Evolutionary conservation across 2,888 invertebrate genomes (phyloP).

Genomic region (Folsomia manolachei): DNA sequence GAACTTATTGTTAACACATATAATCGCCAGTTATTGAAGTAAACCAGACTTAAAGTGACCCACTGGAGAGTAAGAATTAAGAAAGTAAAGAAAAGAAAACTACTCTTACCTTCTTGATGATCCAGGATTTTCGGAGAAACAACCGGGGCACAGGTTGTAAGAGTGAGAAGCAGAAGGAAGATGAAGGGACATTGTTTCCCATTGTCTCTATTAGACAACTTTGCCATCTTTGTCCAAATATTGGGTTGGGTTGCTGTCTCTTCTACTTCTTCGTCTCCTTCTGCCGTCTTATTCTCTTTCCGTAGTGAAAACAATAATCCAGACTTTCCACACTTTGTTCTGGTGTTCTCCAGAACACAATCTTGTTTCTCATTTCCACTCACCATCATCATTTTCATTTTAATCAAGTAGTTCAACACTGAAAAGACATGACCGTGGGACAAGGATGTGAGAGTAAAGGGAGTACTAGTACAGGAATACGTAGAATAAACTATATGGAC

Average conservation of each 20-base stretch:
- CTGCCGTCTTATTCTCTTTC: not conserved
- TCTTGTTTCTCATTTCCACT: not conserved
- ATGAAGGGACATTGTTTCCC: not conserved
- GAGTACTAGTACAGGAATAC: too few species aligned
- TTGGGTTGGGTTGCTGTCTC: not conserved
- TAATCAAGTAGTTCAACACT: not conserved
- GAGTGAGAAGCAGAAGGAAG: not conserved
- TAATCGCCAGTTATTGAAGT: not conserved
- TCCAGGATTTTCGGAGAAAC: slow-evolving; percentile 45
- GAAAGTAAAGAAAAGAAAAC: slow-evolving; percentile 4
- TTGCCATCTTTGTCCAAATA: not conserved
- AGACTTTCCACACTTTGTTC: slow-evolving; percentile 1
- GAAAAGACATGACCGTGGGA: not conserved
- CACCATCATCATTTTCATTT: not conserved
- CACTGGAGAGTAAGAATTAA: slow-evolving; percentile 17
- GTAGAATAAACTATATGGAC: too few species aligned
- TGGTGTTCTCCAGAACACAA: not conserved
- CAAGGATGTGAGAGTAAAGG: not conserved
- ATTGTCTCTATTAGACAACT: not conserved
- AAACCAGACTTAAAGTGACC: slow-evolving; percentile 4
- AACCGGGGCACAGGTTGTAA: slow-evolving; percentile 16
- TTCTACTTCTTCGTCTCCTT: too few species aligned
- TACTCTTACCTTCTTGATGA: slow-evolving; percentile 43
- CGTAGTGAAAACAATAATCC: slow-evolving; percentile 3
- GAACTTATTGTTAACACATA: not conserved